Conservation (phyloP, 2,113 vertebrate species). For the Sisor rabdophorus region DNA sequence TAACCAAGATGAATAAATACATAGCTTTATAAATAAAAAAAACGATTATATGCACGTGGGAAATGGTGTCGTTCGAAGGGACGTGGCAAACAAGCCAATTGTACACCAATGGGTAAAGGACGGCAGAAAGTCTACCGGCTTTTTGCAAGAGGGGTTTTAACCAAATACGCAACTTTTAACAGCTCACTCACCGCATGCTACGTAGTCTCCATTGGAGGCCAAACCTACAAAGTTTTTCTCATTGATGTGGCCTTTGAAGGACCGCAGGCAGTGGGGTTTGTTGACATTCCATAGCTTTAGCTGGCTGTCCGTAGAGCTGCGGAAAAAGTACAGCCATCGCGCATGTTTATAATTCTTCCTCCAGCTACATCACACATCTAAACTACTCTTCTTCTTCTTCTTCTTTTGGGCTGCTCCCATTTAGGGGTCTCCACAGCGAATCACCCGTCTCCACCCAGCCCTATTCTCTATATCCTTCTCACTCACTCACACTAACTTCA, state of each 20-base stretch:
- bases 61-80: neutral
- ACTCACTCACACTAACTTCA: too few relatives aligned
- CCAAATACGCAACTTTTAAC: too few relatives aligned
- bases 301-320: conserved; percentile 97
- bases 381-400: too few relatives aligned
- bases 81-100: neutral
- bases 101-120: neutral
- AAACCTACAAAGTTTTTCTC: conserved; percentile 99
- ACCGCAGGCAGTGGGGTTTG: conserved; percentile 94
- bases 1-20: neutral
- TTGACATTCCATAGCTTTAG: conserved; percentile 98
- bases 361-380: neutral
- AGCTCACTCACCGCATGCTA: conserved; percentile 86
- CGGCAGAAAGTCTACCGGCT: too few relatives aligned
- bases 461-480: too few relatives aligned
- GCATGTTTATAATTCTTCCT: neutral
- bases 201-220: conserved; percentile 95
- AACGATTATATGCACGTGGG: too few relatives aligned
- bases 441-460: too few relatives aligned
- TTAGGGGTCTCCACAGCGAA: too few relatives aligned
- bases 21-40: neutral
- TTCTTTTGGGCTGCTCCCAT: too few relatives aligned
- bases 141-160: neutral
- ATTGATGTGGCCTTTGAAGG: conserved; percentile 98
- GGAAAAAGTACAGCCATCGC: neutral